phyloP scores from a whole-genome alignment of 2,888 invertebrate species.

The Diarsia mendica region DNA sequence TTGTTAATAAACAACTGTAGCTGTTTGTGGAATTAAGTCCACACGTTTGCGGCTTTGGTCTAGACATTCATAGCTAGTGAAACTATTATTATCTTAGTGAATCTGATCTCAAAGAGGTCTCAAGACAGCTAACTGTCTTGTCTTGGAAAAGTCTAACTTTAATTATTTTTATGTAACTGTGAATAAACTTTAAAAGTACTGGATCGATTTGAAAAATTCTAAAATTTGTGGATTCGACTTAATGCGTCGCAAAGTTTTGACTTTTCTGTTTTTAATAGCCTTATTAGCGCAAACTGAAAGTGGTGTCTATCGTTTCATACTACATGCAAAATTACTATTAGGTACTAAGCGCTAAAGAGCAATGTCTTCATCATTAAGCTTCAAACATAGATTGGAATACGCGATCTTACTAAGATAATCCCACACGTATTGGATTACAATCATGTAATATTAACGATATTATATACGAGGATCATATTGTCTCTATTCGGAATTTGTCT shows the following conservation, averaged over 20 bases:
- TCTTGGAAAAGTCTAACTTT: too few relatives aligned
- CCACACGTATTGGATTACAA: conserved; percentile 30
- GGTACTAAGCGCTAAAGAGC: background rate
- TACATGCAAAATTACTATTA: background rate
- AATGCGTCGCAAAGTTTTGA: too few relatives aligned
- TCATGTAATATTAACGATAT: conserved; percentile 27
- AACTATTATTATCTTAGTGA: conserved; percentile 1
- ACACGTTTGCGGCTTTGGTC: conserved; percentile 14
- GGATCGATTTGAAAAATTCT: too few relatives aligned
- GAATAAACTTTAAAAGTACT: too few relatives aligned
- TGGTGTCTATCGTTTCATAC: background rate
- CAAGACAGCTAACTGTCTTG: too few relatives aligned
- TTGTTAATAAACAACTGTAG: background rate
- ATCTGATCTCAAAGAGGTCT: conserved; percentile 1
- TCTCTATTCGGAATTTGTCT: conserved; percentile 26
- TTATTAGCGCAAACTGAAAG: background rate
- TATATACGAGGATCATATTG: conserved; percentile 14
- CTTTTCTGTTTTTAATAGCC: background rate
- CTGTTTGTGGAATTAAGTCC: background rate
- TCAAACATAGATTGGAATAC: conserved; percentile 1
- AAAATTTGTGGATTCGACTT: too few relatives aligned
- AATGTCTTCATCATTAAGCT: conserved; percentile 2
- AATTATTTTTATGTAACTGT: too few relatives aligned
- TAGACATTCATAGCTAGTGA: conserved; percentile 17
- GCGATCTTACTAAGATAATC: conserved; percentile 15